phyloP scores from a whole-genome alignment of 2,888 invertebrate species.

The Cryptops parisi region DNA sequence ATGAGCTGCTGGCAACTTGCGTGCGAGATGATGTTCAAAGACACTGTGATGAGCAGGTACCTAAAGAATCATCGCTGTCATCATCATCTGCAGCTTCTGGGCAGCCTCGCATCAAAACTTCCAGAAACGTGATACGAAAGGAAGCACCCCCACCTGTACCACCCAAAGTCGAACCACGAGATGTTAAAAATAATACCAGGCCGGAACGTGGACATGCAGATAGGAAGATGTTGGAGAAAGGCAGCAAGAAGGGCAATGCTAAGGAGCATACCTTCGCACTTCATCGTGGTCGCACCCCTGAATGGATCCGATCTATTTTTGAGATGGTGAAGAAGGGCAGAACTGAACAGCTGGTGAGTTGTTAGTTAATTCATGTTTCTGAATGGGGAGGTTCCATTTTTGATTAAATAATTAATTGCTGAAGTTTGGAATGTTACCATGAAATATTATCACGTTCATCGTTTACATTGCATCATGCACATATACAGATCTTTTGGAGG shows the following conservation, averaged over 20 bases:
- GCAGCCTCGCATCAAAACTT: background rate
- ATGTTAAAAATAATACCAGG: background rate
- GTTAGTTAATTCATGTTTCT: too few species aligned
- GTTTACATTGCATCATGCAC: too few species aligned
- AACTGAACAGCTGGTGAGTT: constrained; percentile 29
- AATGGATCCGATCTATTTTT: constrained; percentile 32
- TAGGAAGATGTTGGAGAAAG: background rate
- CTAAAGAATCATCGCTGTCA: background rate
- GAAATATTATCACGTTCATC: too few species aligned
- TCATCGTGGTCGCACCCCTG: constrained; percentile 26
- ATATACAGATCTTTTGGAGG: too few species aligned
- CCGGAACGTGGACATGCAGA: background rate
- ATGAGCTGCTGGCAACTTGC: background rate
- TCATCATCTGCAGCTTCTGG: background rate
- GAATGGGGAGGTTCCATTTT: too few species aligned
- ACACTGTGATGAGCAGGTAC: background rate
- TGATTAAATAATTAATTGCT: too few species aligned
- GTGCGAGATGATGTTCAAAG: background rate
- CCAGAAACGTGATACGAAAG: background rate
- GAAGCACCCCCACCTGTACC: too few species aligned
- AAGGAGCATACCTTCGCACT: background rate
- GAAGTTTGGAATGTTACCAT: too few species aligned
- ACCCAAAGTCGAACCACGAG: too few species aligned
- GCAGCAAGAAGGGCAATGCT: background rate
- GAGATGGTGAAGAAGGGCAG: constrained; percentile 29